Base-by-base conservation (phyloP, 2,113 vertebrate species). In the Trichechus manatus region DNA sequence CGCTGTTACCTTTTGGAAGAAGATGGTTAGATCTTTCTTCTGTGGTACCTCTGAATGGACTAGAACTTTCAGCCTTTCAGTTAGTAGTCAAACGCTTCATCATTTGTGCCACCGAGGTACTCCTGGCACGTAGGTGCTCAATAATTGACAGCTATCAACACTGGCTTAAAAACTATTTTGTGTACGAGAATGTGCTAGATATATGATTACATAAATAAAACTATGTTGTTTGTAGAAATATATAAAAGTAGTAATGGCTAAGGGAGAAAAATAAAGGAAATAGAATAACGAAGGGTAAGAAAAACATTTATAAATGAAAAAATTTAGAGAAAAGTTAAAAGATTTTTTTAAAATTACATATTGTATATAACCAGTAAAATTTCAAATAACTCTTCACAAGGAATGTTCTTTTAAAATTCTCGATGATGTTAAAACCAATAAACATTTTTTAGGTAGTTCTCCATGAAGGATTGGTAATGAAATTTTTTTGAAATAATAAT, bases 401-500 rank as follows among this genome's bases (percentile, higher is more conserved):
- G 13, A 84, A 79, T 74, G 5, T 31, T 94, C 31, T 89, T 86
- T 91, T 20, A 92, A 81, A 92, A 64, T 91, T 75, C 6, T 79
- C 39, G 11, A 86, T 22, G 6, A 22, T 72, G 2, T 94, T n/a
- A 47, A 86, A 86, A 50, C 56, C 64, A 87, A 56, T 19, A 33
- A 87, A 29, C 2, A 42, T 29, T 70, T 86, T 90, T 96, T 70
- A 80, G 44, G 4, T 93, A 31, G 66, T 78, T 6, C 4, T 94
- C 6, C 11, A 70, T 64, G 39, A 87, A 36, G 11, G 4, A 39
- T 63, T 75, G 63, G 39, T 77, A 79, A 93, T 93, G 91, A 87
- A 93, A 61, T 36, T 96, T 19, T 93, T 11, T 39, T 75, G 70
- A 87, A 94, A 94, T 90, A 44, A 68, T 77, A 93, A 90, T 63